These are phyloP conservation scores for Cariama cristata DNA, from an alignment of 2,113 vertebrate genomes.

Conservation along the genomic window DNA sequence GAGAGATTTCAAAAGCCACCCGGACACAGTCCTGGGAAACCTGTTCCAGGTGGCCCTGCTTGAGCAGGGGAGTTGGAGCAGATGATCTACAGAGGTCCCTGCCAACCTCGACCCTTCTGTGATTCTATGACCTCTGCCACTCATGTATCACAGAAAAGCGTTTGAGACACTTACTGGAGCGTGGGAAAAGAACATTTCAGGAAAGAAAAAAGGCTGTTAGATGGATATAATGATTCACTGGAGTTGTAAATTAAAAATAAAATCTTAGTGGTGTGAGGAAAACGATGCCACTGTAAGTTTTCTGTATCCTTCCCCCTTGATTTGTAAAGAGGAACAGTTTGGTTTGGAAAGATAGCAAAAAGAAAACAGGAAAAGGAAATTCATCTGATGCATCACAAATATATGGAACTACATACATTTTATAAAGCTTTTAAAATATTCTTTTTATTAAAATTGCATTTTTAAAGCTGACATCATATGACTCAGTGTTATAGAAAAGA, in stretches of 20 bases:
- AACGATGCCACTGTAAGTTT: not conserved
- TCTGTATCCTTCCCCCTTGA: not conserved
- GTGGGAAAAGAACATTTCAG: not conserved
- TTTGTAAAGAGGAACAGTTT: not conserved
- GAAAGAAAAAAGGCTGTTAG: not conserved
- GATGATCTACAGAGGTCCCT: not conserved
- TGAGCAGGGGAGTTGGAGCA: not conserved
- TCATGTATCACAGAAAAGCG: not conserved
- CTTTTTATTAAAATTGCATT: not conserved
- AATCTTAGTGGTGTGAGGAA: not conserved
- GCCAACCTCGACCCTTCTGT: not conserved
- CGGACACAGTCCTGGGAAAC: not conserved
- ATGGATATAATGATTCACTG: not conserved
- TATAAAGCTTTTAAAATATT: not conserved
- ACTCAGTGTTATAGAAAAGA: not conserved
- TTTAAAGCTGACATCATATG: not conserved
- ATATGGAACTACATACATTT: not conserved
- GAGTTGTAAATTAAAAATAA: not conserved
- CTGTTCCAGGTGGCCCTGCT: not conserved
- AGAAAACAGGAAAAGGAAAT: not conserved
- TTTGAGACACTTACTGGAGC: not conserved
- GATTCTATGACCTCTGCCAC: not conserved
- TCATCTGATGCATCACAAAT: not conserved
- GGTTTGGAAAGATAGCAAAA: not conserved
- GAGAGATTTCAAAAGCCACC: not conserved